Conservation (phyloP, 2,888 invertebrate genomes). For the Parnassius mnemosyne region DNA sequence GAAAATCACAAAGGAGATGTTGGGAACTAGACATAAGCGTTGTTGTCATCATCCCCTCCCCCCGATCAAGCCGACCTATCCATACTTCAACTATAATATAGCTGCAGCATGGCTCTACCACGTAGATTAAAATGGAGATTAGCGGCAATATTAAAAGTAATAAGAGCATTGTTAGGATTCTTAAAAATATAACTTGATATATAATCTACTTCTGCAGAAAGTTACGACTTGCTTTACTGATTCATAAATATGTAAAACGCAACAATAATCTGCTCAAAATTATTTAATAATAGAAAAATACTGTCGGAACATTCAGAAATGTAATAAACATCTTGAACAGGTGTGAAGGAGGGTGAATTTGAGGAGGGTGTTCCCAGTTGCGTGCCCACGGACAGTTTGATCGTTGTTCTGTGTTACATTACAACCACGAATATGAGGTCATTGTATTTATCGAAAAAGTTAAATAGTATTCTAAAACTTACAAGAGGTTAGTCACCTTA, state of each 20-base stretch:
- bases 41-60: too few relatives aligned
- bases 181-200: too few relatives aligned
- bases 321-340: slow-evolving; percentile 6
- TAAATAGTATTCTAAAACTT: slow-evolving; percentile 13
- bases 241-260: too few relatives aligned
- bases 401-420: neutral
- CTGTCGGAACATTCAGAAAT: neutral
- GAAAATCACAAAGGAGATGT: too few relatives aligned
- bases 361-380: slow-evolving; percentile 4
- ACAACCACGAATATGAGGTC: slow-evolving; percentile 1
- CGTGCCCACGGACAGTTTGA: slow-evolving; percentile 11
- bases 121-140: too few relatives aligned
- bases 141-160: too few relatives aligned
- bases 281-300: neutral
- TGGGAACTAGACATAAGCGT: too few relatives aligned
- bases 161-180: too few relatives aligned
- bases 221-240: neutral
- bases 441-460: slow-evolving; percentile 21
- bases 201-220: neutral
- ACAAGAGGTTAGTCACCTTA: slow-evolving; percentile 14
- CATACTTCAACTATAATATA: too few relatives aligned
- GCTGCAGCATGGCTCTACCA: too few relatives aligned
- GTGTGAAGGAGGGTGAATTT: slow-evolving; percentile 4
- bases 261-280: neutral
- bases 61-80: too few relatives aligned